phyloP scores from a whole-genome alignment of 2,888 invertebrate genomes.

The Amiota mariae region DNA sequence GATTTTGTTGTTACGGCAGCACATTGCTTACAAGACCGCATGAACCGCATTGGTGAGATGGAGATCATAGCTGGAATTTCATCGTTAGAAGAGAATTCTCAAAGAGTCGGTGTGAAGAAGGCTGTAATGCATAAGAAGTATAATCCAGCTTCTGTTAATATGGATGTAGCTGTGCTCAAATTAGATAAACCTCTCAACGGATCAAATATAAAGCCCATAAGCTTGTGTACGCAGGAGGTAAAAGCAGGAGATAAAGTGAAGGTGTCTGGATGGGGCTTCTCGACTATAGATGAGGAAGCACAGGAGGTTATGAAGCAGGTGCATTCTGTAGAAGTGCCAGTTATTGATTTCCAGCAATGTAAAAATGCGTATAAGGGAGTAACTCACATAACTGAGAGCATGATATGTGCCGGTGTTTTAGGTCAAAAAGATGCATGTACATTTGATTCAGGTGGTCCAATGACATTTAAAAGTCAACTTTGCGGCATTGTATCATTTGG shows the following conservation, averaged over 20 bases:
- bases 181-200: background rate
- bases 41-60: background rate
- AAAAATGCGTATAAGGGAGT: background rate
- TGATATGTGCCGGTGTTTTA: conserved; percentile 13
- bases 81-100: background rate
- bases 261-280: conserved; percentile 11
- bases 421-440: conserved; percentile 6
- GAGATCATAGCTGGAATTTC: background rate
- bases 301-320: background rate
- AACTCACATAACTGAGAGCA: background rate
- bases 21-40: background rate
- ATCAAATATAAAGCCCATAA: background rate
- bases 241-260: background rate
- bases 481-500: conserved; percentile 23
- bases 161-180: conserved; percentile 14
- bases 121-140: background rate
- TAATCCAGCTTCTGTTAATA: background rate
- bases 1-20: conserved; percentile 2
- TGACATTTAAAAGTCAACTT: background rate
- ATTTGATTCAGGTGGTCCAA: conserved; percentile 14
- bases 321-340: background rate
- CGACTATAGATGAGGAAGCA: background rate
- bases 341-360: background rate
- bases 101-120: background rate
- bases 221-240: background rate